phyloP scores from a whole-genome alignment of 2,888 invertebrate species.

The Zaprionus obscuricornis region DNA sequence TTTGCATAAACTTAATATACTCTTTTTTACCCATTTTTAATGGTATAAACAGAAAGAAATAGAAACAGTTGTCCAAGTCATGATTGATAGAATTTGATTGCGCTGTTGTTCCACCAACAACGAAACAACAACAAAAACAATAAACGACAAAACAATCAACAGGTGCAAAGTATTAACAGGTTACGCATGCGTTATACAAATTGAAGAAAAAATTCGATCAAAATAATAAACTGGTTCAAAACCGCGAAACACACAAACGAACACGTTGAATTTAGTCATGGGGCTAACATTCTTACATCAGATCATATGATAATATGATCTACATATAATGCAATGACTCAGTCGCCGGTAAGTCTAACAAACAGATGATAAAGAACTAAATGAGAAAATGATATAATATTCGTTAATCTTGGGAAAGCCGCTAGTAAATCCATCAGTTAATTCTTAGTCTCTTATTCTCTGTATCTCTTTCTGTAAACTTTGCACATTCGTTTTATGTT shows the following conservation, averaged over 20 bases:
- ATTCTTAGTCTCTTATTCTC: constrained; percentile 11
- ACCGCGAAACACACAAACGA: constrained; percentile 19
- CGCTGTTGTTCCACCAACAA: no score
- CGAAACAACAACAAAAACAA: constrained; percentile 10
- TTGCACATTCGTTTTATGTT: constrained; percentile 12
- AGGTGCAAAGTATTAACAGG: constrained; percentile 50
- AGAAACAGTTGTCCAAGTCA: constrained; percentile 31
- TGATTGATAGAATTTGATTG: no score
- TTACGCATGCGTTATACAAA: constrained; percentile 50
- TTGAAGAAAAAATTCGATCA: constrained; percentile 22
- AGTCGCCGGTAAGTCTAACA: constrained; percentile 42
- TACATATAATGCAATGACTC: not conserved
- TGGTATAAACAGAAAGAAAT: constrained; percentile 10
- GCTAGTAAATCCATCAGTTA: constrained; percentile 43
- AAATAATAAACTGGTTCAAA: constrained; percentile 26
- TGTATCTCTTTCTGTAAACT: constrained; percentile 17
- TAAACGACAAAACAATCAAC: constrained; percentile 12
- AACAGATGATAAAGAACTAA: constrained; percentile 1
- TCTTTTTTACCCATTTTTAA: no score
- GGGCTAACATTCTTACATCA: constrained; percentile 12
- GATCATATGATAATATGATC: constrained; percentile 26
- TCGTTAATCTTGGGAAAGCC: not conserved
- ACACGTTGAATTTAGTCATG: constrained; percentile 24
- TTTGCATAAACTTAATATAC: no score
- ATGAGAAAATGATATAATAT: no score